Conservation (phyloP, 2,113 vertebrate genomes). For the Microtus pennsylvanicus region DNA sequence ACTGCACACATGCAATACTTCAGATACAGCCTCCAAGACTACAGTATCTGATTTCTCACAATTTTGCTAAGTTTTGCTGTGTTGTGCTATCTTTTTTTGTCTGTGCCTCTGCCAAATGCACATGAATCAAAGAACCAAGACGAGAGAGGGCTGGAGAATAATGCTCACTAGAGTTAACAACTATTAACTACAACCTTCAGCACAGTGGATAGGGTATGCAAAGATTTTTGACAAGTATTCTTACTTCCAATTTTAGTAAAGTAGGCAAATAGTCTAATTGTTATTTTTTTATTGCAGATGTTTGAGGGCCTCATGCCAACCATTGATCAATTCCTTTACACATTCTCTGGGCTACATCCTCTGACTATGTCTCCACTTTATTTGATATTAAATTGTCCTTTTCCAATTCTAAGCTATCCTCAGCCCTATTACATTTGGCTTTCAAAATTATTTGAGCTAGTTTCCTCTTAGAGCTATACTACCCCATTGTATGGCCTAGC, state of each 20-base stretch:
- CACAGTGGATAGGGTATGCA: fast-evolving
- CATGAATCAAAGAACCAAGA: not conserved
- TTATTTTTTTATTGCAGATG: not conserved
- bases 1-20: not conserved
- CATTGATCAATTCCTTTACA: not conserved
- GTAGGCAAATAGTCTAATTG: not conserved
- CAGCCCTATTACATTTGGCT: not conserved
- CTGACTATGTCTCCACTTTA: not conserved
- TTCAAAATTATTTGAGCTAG: not conserved
- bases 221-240: not conserved
- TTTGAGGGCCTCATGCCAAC: not conserved
- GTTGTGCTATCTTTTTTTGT: not conserved
- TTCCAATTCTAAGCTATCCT: not conserved
- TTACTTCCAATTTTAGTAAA: not conserved
- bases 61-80: not conserved
- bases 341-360: not conserved
- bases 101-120: not conserved
- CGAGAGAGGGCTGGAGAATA: fast-evolving
- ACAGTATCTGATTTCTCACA: not conserved
- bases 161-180: not conserved
- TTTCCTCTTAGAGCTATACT: not conserved
- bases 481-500: not conserved
- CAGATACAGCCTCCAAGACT: not conserved
- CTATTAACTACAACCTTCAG: not conserved
- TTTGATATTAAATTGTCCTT: not conserved